Conservation (phyloP, 1,140 invertebrate genomes). For the Thrips palmi region DNA sequence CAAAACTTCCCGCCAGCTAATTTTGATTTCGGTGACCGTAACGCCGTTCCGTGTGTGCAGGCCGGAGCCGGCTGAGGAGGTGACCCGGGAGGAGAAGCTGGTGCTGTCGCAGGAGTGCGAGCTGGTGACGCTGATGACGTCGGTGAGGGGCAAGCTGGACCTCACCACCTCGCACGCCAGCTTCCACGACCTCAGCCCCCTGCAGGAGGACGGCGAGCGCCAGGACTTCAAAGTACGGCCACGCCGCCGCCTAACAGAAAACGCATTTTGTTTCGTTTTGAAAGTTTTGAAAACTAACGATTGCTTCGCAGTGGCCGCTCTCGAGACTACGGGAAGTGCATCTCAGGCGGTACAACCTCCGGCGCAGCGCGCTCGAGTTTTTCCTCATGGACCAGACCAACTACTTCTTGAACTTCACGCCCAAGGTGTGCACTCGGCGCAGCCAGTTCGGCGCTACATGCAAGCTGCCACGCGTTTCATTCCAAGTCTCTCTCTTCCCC, state of each 20-base stretch:
- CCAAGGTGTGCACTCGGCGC: conserved; percentile 26
- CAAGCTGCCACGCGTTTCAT: conserved; percentile 4
- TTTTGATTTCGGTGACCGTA: conserved; percentile 1
- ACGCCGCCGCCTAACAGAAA: too few relatives aligned
- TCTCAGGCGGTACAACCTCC: conserved; percentile 40
- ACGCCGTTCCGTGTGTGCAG: neutral
- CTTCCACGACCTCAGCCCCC: conserved; percentile 37
- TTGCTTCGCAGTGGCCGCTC: conserved; percentile 27
- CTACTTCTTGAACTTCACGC: conserved; percentile 46
- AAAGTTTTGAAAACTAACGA: too few relatives aligned
- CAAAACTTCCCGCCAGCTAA: neutral
- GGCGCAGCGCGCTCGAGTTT: conserved; percentile 41
- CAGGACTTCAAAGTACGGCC: conserved; percentile 27
- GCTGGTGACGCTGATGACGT: conserved; percentile 39
- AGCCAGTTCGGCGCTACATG: neutral
- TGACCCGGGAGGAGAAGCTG: conserved; percentile 29
- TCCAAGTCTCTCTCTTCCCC: conserved; percentile 11
- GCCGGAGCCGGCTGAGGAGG: conserved; percentile 2
- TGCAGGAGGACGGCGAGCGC: conserved; percentile 32
- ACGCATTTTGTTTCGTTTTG: conserved; percentile 14
- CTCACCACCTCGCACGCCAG: conserved; percentile 41
- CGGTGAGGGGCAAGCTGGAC: conserved; percentile 41
- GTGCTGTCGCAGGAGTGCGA: conserved; percentile 42
- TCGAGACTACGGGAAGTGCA: conserved; percentile 39
- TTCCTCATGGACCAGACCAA: conserved; percentile 47